Evolutionary conservation across 2,113 vertebrate species (phyloP), one percentile per base, ranked within the genome.

Genomic region (Cyprinus carpio): DNA sequence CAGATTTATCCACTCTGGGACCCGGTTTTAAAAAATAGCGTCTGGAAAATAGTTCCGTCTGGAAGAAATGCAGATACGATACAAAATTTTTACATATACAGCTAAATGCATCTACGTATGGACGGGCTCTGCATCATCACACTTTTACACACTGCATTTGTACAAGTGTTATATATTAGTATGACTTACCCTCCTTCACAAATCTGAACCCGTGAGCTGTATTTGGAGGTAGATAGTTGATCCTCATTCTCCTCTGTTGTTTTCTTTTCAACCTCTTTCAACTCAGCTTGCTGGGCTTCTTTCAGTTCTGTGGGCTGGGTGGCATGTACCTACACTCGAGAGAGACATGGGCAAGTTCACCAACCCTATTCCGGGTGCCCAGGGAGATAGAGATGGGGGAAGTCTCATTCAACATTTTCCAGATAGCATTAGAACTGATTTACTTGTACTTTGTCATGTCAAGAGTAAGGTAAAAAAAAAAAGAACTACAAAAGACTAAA

Each of bases 181-280:
- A 64, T 18, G 58, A 75, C 96, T 97, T 94, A 99, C 98, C 95
- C 94, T 93, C 95, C 94, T 91, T 97, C 95, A 87, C 96, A 96
- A 91, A 95, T 96, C 94, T 95, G 95, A 88, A 95, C 94, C 92
- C 96, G 94, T 51, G 93, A 90, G 0, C 95, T 92, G 91, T 92
- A 91, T 90, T 95, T 96, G 90, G 94, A 94, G 88, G 93, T 84
- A 71, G 93, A 92, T 27, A 92, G 92, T 65, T 91, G 62, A 16
- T 94, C 90, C 89, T 94, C 92, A 91, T 94, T 79, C 81, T 89
- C 64, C 72, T 87, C 87, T 12, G 43, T 3, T 60, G 74, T 34
- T 81, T 86, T 79, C 5, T 88, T 85, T 79, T 83, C 79, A 56
- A 49, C 64, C 79, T 86, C 87, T 11, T 83, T 78, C 51, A 34